phyloP scores from a whole-genome alignment of 2,797 vertebrate species.

The Fistularia tabacaria region DNA sequence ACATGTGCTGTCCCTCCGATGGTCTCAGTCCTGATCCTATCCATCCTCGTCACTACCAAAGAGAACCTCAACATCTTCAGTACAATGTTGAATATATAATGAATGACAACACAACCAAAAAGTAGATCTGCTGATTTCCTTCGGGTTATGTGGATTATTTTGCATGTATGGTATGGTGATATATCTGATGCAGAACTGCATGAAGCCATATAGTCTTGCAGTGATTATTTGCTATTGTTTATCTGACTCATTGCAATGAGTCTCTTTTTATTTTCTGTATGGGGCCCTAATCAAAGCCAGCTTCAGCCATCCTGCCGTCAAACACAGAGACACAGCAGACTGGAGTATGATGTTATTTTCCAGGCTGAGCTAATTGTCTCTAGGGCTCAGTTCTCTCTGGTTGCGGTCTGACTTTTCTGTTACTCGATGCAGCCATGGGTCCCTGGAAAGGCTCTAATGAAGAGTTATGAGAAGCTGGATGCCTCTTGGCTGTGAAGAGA shows the following conservation, averaged over 20 bases:
- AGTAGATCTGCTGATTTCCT: too few species aligned
- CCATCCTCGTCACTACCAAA: too few species aligned
- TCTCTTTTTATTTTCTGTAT: conserved; percentile 45
- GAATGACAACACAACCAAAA: background rate
- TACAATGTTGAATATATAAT: too few species aligned
- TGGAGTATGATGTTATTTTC: conserved; percentile 71
- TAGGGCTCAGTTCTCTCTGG: conserved; percentile 52
- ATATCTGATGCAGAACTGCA: conserved; percentile 4
- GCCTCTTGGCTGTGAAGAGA: conserved; percentile 58
- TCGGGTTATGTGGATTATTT: conserved; percentile 4
- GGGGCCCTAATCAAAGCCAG: conserved; percentile 56
- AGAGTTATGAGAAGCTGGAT: conserved; percentile 72
- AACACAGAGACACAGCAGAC: conserved; percentile 47
- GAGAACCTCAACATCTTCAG: too few species aligned
- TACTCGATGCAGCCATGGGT: conserved; percentile 58
- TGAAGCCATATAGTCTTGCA: conserved; percentile 16
- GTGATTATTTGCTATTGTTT: conserved; percentile 32
- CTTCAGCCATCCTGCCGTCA: conserved; percentile 39
- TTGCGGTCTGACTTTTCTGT: conserved; percentile 57
- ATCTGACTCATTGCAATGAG: conserved; percentile 12
- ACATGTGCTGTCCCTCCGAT: too few species aligned
- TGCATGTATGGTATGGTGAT: background rate
- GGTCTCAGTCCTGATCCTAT: too few species aligned
- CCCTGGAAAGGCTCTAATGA: conserved; percentile 69
- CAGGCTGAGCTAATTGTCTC: conserved; percentile 74